Percentiles rank a stretch among this genome's conserved stretches.
Conservation (phyloP, 2,797 vertebrate genomes). For the Anguilla pacifica region DNA sequence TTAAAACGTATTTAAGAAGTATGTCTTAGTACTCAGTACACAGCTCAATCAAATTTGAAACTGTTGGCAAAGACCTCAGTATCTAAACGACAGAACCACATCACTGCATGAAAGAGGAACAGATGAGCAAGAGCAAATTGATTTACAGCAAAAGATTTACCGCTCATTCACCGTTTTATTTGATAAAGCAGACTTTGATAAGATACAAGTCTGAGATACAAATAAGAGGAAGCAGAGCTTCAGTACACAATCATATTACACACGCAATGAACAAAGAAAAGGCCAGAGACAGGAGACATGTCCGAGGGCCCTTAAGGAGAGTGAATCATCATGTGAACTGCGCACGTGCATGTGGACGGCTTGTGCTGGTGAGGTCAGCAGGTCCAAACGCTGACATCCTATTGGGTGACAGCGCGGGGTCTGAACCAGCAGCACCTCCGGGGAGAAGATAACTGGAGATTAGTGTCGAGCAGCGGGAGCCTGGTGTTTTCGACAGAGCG, state of each 20-base stretch:
- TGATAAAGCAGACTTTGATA: not conserved
- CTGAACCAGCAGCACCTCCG: not conserved
- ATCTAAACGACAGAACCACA: not conserved
- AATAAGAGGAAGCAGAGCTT: not conserved
- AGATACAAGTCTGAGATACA: not conserved
- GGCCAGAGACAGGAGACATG: slow-evolving; percentile 19
- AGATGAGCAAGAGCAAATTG: slow-evolving; percentile 4
- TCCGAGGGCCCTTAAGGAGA: slow-evolving; percentile 15
- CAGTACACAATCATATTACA: not conserved
- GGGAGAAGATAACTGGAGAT: slow-evolving; percentile 20
- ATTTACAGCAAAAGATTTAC: not conserved
- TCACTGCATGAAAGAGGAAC: not conserved
- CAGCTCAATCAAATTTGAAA: not conserved
- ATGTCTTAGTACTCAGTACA: not conserved
- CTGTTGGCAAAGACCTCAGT: not conserved
- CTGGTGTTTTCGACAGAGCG: not conserved
- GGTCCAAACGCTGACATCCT: not conserved
- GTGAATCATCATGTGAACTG: not conserved
- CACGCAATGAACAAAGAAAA: not conserved
- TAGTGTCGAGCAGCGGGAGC: not conserved
- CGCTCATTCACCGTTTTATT: slow-evolving; percentile 3
- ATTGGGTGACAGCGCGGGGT: not conserved
- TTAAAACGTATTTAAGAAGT: too few relatives aligned
- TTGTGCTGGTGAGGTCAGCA: slow-evolving; percentile 10
- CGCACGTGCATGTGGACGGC: not conserved